Base-by-base conservation (phyloP, 2,113 vertebrate species). In the Nipponia nippon region DNA sequence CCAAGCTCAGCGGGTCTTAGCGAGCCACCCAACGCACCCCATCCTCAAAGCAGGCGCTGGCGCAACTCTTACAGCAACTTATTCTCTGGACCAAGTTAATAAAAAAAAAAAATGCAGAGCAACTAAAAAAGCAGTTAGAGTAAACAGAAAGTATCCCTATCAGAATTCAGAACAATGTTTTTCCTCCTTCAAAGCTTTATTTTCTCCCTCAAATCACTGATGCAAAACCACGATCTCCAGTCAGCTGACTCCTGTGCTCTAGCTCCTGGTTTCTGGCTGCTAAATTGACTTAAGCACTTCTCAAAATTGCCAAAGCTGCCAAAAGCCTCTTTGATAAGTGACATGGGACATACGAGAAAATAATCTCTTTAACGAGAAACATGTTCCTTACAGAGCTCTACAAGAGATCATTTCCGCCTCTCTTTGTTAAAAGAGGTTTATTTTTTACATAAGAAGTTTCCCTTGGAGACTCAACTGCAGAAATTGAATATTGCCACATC, bases 211-310 rank as follows among this genome's bases (percentile, higher is more conserved):
- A 83, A 82, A 56, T 29, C 49, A 62, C 9, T 27, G 18, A 77
- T 19, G 53, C 0, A 0, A 79, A 95, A 69, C 70, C 62, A 49
- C 22, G 58, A 79, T 36, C 77, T 87, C n/a, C 78, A 69, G 93
- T 94, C 94, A 87, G 73, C 78, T 83, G 87, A 80, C 66, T 93
- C 83, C 73, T 3, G 1, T 13, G 69, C 55, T 78, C 82, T 12
- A 49, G 78, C 52, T 91, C 53, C 75, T 55, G 55, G 25, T 72
- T 78, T 83, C 85, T 73, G 56, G 76, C 72, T 92, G 83, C 49
- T 89, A 61, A 89, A 84, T 12, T 95, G 91, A 91, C 93, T 96
- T 87, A 85, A 94, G 78, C 70, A 56, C 91, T 69, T 62, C 80
- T 89, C 80, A 69, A 56, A 95, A 81, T 32, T 66, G 83, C 63